Evolutionary conservation across 2,888 invertebrate genomes (phyloP).

Genomic region (Salticus scenicus): DNA sequence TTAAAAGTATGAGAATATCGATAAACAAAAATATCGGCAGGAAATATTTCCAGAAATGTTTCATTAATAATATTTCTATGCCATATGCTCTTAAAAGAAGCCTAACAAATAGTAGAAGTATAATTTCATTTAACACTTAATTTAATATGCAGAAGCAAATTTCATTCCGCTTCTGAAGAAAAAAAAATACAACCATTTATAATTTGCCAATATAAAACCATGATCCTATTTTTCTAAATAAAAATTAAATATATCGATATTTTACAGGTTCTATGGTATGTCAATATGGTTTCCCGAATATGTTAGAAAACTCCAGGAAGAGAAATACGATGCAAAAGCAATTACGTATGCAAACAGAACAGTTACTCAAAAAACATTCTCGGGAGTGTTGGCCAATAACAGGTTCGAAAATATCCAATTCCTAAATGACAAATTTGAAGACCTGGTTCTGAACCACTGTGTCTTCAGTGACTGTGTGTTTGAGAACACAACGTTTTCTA

Average conservation of each 20-base stretch:
- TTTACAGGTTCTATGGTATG: constrained; percentile 79
- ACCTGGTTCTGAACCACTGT: constrained; percentile 84
- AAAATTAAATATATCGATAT: neutral
- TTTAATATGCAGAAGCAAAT: no score
- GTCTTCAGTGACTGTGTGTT: constrained; percentile 84
- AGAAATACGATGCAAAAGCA: constrained; percentile 73
- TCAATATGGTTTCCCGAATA: constrained; percentile 80
- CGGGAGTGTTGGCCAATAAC: constrained; percentile 81
- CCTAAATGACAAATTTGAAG: constrained; percentile 81
- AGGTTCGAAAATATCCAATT: constrained; percentile 81
- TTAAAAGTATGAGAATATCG: no score
- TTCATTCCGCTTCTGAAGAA: no score
- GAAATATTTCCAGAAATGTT: no score
- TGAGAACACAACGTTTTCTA: constrained; percentile 82
- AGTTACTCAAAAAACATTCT: constrained; percentile 77
- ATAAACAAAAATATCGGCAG: no score
- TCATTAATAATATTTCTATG: no score
- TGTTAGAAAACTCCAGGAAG: constrained; percentile 77
- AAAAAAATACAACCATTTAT: no score
- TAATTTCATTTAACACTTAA: no score
- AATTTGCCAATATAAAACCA: no score
- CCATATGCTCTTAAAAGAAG: no score
- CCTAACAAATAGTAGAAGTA: no score
- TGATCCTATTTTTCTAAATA: no score
- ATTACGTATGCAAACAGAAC: constrained; percentile 75